A percentile compares a stretch with the other conserved stretches of the same genome.
Evolutionary conservation across 2,888 invertebrate species (phyloP).

Genomic region (Lottia scabra): DNA sequence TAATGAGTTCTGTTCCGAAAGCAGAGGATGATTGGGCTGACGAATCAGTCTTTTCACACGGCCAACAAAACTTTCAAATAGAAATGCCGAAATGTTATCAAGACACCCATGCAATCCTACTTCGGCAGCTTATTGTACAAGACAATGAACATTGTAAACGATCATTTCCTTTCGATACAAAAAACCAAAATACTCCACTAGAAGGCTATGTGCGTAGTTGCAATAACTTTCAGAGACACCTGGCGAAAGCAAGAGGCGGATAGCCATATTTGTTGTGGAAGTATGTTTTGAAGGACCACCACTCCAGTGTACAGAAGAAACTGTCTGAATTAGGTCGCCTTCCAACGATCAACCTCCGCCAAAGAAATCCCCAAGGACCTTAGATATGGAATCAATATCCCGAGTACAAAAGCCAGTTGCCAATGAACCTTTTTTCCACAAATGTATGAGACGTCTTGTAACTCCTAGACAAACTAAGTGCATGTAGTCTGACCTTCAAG

Average conservation of each 20-base stretch:
- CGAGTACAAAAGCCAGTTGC: conserved; percentile 17
- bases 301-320: conserved; percentile 47
- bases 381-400: not conserved
- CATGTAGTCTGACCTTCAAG: too few relatives aligned
- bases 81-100: conserved; percentile 58
- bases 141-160: conserved; percentile 63
- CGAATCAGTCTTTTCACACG: not conserved
- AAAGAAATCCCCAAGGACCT: conserved; percentile 24
- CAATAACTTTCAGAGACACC: too few relatives aligned
- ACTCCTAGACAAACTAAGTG: conserved; percentile 58
- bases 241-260: conserved; percentile 29
- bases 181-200: conserved; percentile 37
- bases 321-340: conserved; percentile 52
- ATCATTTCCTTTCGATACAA: conserved; percentile 58
- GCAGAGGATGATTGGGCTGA: not conserved
- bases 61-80: conserved; percentile 21
- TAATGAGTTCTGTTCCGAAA: not conserved
- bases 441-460: conserved; percentile 43
- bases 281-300: conserved; percentile 33
- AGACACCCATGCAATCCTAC: conserved; percentile 52
- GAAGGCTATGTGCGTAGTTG: conserved; percentile 34
- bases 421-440: conserved; percentile 41
- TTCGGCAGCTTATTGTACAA: conserved; percentile 62
- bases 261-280: conserved; percentile 31
- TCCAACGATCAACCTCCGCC: conserved; percentile 41